Evolutionary conservation across 64 coral and sea anemone species (phyloP), one percentile per base, ranked within the genome.

Genomic region (Dendronephthya gigantea): DNA sequence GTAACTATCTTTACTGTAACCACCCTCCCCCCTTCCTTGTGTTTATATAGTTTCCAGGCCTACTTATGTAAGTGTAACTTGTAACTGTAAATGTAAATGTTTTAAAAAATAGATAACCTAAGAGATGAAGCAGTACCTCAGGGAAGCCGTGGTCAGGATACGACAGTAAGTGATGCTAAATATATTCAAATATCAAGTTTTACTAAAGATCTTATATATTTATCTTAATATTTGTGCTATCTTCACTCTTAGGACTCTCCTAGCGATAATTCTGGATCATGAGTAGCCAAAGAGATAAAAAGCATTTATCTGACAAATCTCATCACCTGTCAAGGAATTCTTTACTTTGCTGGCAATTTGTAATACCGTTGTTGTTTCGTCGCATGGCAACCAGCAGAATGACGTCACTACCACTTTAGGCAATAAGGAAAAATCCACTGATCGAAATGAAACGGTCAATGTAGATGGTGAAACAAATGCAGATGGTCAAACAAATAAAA

Each of bases 301-400:
- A 56, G 86, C 27, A 76, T 36, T 36, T 33, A 79, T 15, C 10
- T 2, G 14, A 29, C 15, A 19, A 39, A 33, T 28, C 4, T 86
- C 88, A 2, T 93, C 95, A 12, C 91, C 86, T 22, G 35, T 98
- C 1, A 86, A 82, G 33, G 95, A 98, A 17, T 98, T 98, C 27
- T 98, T 98, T 30, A 90, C 93, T 40, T 85, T 93, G 48, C 83
- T 98, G 34, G 87, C 95, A 6, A 93, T 98, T 27, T 98, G 95
- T 75, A 98, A 98, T 81, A 98, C 95, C 23, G 95, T 98, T 19
- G 92, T 98, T 39, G 95, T 98, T 25, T 91, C 95, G 40, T 34
- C 72, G 15, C 2, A 19, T 34, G 29, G 11, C 72, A 34, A 79
- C 36, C 72, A 79, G 16, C 32, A 16, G 1, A 79, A 79, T 79